Conservation (phyloP, 2,113 vertebrate species). For the Eurystomus gularis region DNA sequence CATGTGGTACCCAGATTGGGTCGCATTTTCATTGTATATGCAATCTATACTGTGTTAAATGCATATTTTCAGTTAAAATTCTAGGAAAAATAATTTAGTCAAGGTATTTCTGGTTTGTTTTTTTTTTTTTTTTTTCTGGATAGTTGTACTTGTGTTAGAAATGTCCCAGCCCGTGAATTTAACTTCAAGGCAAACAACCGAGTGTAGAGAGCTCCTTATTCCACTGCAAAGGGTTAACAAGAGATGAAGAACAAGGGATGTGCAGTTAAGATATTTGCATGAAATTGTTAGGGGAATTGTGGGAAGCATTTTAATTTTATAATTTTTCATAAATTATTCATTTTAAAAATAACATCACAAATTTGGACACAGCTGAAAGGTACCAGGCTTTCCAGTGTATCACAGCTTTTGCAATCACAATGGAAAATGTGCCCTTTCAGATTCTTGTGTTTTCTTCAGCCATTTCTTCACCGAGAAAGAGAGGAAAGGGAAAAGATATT, state of each 20-base stretch:
- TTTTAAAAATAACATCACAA: neutral
- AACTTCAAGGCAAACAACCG: neutral
- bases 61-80: neutral
- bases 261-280: slow-evolving; percentile 24
- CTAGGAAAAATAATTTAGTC: neutral
- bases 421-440: slow-evolving; percentile 14
- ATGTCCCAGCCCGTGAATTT: neutral
- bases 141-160: neutral
- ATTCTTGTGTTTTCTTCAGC: slow-evolving; percentile 15
- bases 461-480: neutral
- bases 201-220: neutral
- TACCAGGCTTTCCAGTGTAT: neutral
- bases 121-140: neutral
- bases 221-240: neutral
- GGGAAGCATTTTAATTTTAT: slow-evolving; percentile 36
- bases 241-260: neutral
- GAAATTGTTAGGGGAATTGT: slow-evolving; percentile 20
- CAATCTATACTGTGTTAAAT: neutral
- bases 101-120: neutral
- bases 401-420: neutral
- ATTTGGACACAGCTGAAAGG: neutral
- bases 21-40: neutral
- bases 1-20: neutral
- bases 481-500: neutral
- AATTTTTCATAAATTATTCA: slow-evolving; percentile 49